Conservation (phyloP, 2,888 invertebrate genomes). For the Caenorhabditis sp. region DNA sequence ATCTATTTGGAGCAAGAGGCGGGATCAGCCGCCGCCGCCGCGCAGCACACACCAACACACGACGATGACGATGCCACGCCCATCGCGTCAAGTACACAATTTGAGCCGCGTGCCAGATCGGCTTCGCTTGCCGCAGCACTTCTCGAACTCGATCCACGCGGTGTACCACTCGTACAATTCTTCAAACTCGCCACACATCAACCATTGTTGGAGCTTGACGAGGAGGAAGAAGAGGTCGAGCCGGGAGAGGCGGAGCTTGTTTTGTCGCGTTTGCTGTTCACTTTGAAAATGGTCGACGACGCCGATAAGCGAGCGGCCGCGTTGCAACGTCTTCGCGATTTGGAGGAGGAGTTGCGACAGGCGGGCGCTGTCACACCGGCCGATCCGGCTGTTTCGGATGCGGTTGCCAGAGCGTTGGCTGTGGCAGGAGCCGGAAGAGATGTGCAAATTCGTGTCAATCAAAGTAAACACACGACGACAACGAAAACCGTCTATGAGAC, state of each 20-base stretch:
- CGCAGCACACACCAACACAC: conserved; percentile 7
- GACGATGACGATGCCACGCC: conserved; percentile 44
- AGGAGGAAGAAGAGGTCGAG: conserved; percentile 42
- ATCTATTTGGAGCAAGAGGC: conserved; percentile 23
- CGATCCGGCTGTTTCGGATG: conserved; percentile 63
- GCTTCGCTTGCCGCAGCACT: conserved; percentile 56
- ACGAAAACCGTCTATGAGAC: conserved; percentile 70
- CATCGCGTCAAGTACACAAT: conserved; percentile 54
- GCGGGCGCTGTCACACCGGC: conserved; percentile 63
- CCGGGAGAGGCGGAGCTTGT: conserved; percentile 49
- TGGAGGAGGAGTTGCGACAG: conserved; percentile 63
- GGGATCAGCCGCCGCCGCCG: too few relatives aligned
- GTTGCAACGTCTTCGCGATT: conserved; percentile 61
- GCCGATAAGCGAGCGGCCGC: conserved; percentile 50
- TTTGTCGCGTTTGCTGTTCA: conserved; percentile 47
- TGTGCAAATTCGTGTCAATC: conserved; percentile 68
- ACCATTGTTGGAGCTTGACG: conserved; percentile 46
- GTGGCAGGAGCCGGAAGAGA: conserved; percentile 61
- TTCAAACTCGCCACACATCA: conserved; percentile 40
- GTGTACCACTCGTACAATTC: conserved; percentile 54
- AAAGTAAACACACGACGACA: conserved; percentile 66
- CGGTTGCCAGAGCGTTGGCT: conserved; percentile 63
- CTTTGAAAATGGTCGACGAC: conserved; percentile 52
- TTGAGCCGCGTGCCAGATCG: conserved; percentile 51
- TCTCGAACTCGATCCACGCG: conserved; percentile 48